Evolutionary conservation across 2,888 invertebrate genomes (phyloP).

Genomic region (Noctua fimbriata): DNA sequence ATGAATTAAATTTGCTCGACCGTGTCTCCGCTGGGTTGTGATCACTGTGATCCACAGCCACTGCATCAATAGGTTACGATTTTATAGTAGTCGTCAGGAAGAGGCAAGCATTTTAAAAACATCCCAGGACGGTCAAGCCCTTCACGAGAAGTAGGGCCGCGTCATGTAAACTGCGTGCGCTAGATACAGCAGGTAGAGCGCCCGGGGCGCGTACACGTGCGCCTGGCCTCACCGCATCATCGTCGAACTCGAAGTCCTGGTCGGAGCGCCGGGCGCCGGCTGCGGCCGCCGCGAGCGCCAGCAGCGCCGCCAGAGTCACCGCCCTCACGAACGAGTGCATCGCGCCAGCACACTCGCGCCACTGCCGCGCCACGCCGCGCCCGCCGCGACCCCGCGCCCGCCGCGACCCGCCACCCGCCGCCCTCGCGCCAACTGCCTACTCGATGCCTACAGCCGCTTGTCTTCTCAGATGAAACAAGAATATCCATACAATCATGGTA

Average conservation of each 20-base stretch:
- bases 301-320: constrained; percentile 70
- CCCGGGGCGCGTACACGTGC: background rate
- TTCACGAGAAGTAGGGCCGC: background rate
- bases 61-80: background rate
- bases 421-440: constrained; percentile 13
- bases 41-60: background rate
- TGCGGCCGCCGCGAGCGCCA: constrained; percentile 72
- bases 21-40: background rate
- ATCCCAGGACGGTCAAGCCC: constrained; percentile 14
- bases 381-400: constrained; percentile 48
- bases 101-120: constrained; percentile 14
- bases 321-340: constrained; percentile 68
- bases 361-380: constrained; percentile 62
- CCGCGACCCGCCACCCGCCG: constrained; percentile 33
- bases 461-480: constrained; percentile 33
- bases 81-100: background rate
- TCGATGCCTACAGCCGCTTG: constrained; percentile 34
- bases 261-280: constrained; percentile 75
- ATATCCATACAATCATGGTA: background rate
- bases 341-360: constrained; percentile 59
- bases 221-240: constrained; percentile 78
- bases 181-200: constrained; percentile 30
- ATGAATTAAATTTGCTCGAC: constrained; percentile 16
- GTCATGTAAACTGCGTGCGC: background rate
- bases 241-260: constrained; percentile 88